Percentiles rank a stretch among this genome's conserved stretches.
These are phyloP conservation scores for Drosophila diplacantha DNA, from an alignment of 2,888 invertebrate genomes.

Conservation along the genomic window DNA sequence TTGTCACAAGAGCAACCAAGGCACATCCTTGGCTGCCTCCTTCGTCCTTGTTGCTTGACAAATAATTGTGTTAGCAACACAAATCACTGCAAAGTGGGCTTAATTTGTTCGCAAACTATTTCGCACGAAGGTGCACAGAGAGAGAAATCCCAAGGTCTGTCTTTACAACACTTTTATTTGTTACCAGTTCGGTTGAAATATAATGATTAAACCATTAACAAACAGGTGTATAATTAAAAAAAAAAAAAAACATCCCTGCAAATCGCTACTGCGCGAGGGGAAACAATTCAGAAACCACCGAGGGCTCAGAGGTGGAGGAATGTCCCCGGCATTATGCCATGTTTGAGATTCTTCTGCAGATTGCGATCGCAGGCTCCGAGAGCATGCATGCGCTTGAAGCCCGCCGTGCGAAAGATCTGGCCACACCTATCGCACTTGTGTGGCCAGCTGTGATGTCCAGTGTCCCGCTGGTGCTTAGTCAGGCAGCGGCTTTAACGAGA, in stretches of 20 bases:
- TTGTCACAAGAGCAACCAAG: constrained; percentile 22
- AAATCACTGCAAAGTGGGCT: constrained; percentile 61
- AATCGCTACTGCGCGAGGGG: not conserved
- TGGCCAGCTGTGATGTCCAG: constrained; percentile 23
- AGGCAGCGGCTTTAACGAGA: constrained; percentile 4
- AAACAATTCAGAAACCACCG: not conserved
- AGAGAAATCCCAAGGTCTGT: not conserved
- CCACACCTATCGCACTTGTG: constrained; percentile 32
- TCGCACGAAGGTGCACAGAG: constrained; percentile 22
- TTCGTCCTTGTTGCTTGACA: constrained; percentile 38
- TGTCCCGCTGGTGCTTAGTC: constrained; percentile 20
- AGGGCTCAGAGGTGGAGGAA: not conserved
- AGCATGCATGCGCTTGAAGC: constrained; percentile 35
- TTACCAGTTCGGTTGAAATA: not conserved
- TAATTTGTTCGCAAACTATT: constrained; percentile 55
- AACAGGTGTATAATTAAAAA: not conserved
- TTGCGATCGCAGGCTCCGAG: constrained; percentile 23
- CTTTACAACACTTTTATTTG: not conserved
- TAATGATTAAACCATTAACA: not conserved
- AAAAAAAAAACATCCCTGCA: not conserved
- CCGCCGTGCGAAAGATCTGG: constrained; percentile 31
- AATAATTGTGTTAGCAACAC: constrained; percentile 64
- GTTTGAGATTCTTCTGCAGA: not conserved
- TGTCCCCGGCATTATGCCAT: no score
- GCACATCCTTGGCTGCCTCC: constrained; percentile 18